phyloP scores from a whole-genome alignment of 1,140 invertebrate genomes.

The Zaprionus tsacasi region DNA sequence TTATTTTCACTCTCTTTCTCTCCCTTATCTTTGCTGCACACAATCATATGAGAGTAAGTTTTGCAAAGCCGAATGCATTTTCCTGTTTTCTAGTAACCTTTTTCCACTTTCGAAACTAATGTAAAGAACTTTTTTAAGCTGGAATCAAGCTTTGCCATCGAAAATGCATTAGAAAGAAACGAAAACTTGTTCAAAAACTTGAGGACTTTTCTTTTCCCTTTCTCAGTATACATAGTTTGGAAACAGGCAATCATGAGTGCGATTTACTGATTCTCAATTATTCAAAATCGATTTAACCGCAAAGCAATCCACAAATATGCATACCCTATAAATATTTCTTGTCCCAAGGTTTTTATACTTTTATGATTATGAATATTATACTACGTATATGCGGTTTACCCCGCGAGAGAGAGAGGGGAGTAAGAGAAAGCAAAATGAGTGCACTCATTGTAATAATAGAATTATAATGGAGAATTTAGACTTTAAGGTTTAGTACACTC shows the following conservation, averaged over 20 bases:
- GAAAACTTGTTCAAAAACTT: conserved; percentile 9
- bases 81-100: neutral
- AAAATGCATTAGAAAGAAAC: conserved; percentile 23
- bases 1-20: neutral
- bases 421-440: neutral
- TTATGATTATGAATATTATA: too few species aligned
- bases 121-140: conserved; percentile 17
- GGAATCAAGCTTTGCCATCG: conserved; percentile 19
- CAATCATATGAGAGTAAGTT: neutral
- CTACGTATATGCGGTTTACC: neutral
- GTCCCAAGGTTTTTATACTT: too few species aligned
- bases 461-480: neutral
- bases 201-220: neutral
- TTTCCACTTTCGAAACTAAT: neutral
- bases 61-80: conserved; percentile 12
- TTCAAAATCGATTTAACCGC: too few species aligned
- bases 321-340: neutral
- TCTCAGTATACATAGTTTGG: neutral
- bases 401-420: too few species aligned
- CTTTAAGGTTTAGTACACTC: neutral
- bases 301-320: too few species aligned
- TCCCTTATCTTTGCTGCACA: neutral
- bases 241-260: neutral
- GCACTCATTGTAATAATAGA: neutral
- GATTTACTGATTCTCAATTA: neutral